Evolutionary conservation across 2,797 vertebrate genomes (phyloP), one percentile per base, ranked within the genome.

Genomic region (Typhlichthys eigenmanni): DNA sequence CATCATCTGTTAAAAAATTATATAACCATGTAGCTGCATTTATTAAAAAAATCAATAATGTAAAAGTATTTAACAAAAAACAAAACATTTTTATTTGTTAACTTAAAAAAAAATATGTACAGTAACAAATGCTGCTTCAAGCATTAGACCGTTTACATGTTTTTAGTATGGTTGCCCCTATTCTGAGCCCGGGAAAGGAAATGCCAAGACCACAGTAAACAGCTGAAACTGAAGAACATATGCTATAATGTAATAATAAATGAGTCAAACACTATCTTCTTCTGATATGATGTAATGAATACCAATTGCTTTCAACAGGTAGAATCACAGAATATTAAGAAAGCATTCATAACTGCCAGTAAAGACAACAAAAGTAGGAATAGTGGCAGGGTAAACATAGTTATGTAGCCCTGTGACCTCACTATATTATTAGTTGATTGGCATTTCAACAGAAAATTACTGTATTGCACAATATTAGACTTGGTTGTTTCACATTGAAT

Each of bases 21-120:
- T 68, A 75, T 77, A 78, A 87, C 72, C 78, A 83, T 88, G 88
- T 84, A 89, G 81, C 81, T 88, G 81, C 76, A 88, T 91, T 90
- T 85, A 88, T n/a, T 83, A 87, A 91, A 81, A 88, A 86, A 84
- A 85, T 68, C 65, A 73, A 85, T 76, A 69, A 72, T 76, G 66
- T 86, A 88, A 89, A 82, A 81, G 81, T 76, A 62, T 79, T 54
- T 68, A 64, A 78, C 80, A 86, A 88, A 88, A 80, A 79, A 83
- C 62, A 81, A 68, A 78, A 24, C 24, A 82, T 71, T 75, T 87
- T 78, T 75, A 83, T 85, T 74, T 80, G 87, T 91, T 91, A 90
- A 92, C 83, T 91, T 90, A 81, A 86, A 81, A 19, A 88, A 87
- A 88, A 45, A 52, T 86, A 83, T 88, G 87, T 91, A 91, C 89